Evolutionary conservation across 2,797 vertebrate genomes (phyloP).

Genomic region (Pachyuromys duprasi): DNA sequence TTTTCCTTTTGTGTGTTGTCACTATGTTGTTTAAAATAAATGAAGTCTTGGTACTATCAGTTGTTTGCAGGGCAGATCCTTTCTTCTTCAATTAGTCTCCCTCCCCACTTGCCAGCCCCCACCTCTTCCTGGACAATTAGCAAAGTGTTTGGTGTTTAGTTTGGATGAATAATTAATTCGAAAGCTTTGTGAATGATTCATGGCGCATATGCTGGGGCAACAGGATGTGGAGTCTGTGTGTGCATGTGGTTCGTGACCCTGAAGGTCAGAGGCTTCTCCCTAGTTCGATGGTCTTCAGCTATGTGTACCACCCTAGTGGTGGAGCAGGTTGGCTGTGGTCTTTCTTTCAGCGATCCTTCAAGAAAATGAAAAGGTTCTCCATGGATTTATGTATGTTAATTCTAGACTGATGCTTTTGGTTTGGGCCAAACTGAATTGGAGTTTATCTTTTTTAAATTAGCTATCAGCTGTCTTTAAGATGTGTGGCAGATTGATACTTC

Average conservation of each 20-base stretch:
- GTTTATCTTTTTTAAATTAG: neutral
- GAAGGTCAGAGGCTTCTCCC: slow-evolving; percentile 44
- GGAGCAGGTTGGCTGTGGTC: rapidly evolving
- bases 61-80: slow-evolving; percentile 71
- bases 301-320: neutral
- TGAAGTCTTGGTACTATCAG: slow-evolving; percentile 51
- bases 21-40: slow-evolving; percentile 73
- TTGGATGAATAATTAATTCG: slow-evolving; percentile 94
- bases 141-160: slow-evolving; percentile 91
- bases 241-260: neutral
- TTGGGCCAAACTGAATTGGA: neutral
- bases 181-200: slow-evolving; percentile 92
- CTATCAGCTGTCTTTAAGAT: neutral
- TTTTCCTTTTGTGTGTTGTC: neutral
- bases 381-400: neutral
- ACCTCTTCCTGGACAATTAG: slow-evolving; percentile 87
- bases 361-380: neutral
- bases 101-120: neutral
- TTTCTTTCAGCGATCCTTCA: neutral
- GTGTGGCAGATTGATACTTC: neutral
- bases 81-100: slow-evolving; percentile 48
- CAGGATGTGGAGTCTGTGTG: neutral
- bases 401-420: neutral
- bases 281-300: rapidly evolving
- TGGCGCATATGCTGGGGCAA: slow-evolving; percentile 90